Percentiles rank a stretch among this genome's conserved stretches.
Conservation (phyloP, 1,140 invertebrate genomes). For the Ostrea denselamellosa region DNA sequence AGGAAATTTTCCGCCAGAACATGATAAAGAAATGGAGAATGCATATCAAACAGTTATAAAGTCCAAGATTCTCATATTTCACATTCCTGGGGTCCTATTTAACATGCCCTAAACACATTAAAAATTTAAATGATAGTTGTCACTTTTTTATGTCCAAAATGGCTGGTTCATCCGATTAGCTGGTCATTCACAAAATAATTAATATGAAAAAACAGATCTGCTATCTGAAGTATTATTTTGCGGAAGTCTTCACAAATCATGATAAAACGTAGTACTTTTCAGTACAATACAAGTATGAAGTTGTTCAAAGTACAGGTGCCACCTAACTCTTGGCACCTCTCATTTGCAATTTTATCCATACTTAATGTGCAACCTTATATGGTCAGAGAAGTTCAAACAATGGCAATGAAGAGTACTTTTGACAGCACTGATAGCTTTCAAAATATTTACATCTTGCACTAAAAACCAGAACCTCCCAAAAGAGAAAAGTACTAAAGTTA, state of each 20-base stretch:
- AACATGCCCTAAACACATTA: background rate
- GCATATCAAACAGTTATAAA: background rate
- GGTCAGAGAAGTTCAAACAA: background rate
- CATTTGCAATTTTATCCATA: constrained; percentile 18
- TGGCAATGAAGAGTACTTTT: background rate
- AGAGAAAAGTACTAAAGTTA: background rate
- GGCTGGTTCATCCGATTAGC: background rate
- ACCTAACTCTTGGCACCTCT: background rate
- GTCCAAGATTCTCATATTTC: background rate
- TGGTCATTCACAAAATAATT: background rate
- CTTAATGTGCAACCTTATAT: constrained; percentile 3
- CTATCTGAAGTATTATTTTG: background rate
- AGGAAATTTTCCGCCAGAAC: background rate
- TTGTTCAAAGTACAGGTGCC: background rate
- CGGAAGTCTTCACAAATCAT: background rate
- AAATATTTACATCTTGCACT: background rate
- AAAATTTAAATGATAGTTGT: constrained; percentile 5
- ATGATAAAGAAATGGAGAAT: background rate
- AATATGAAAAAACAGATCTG: background rate
- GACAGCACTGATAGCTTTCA: background rate
- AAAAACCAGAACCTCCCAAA: background rate
- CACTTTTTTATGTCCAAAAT: background rate
- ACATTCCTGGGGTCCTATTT: background rate
- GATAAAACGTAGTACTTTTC: background rate
- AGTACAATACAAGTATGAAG: background rate